Base-by-base conservation (phyloP, 2,113 vertebrate genomes). In the Epinephelus cyanopodus region DNA sequence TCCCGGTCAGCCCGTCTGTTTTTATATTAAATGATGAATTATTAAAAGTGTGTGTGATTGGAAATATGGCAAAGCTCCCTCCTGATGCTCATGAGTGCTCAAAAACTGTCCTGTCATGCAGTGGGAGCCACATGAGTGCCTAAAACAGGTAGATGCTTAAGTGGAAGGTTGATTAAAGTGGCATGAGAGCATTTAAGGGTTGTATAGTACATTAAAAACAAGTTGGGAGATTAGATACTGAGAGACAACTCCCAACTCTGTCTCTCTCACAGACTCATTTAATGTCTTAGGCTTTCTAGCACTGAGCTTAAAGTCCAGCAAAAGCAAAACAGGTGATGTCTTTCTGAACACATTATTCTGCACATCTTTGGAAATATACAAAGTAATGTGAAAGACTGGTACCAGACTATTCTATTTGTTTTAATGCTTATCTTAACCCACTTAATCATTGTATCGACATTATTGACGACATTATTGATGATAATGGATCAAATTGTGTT, bases 11-110 rank as follows among this genome's bases (percentile, higher is more conserved):
- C 63, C 88, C 61, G 88, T 89, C 92, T 87, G 90, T 90, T 90
- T 93, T 85, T 92, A 92, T 95, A 95, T 95, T 95, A 93, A 91
- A 93, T 84, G 89, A 58, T 96, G 78, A 95, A 96, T 96, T 95
- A 95, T 96, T 96, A 89, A 95, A 25, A 71, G 48, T 79, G 74
- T 81, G 57, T 74, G 85, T 83, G 84, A 93, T 88, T 87, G 81
- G 85, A 88, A 83, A 89, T 85, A 74, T 77, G 63, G 78, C 0
- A 2, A 68, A 33, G 23, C 53, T 73, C 23, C 60, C 58, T 82
- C 42, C 61, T 21, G 84, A 74, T 74, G 42, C 48, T 45, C 33
- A 2, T 4, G 23, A 53, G 64, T 29, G 53, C 64, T 71, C 21
- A 53, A 4, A 78, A 76, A 54, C n/a, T 39, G 75, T 17, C 78